Evolutionary conservation across 2,888 invertebrate species (phyloP).

Genomic region (Cyclophora albipunctata): DNA sequence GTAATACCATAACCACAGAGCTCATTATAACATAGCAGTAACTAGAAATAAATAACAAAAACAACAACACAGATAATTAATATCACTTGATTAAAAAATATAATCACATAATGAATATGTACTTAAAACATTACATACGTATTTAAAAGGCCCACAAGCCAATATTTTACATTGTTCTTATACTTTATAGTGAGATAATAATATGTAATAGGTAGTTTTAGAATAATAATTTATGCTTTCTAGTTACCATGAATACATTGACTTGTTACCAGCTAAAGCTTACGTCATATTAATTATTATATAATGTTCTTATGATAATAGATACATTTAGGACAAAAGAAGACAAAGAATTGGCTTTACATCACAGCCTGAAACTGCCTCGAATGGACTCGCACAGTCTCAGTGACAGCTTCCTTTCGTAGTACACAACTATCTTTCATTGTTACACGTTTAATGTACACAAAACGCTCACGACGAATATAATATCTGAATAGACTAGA

Average conservation of each 20-base stretch:
- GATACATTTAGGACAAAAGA: too few species aligned
- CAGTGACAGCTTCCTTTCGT: too few species aligned
- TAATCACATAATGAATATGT: neutral
- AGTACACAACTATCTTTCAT: neutral
- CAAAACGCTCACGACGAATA: conserved; percentile 2
- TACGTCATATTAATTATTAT: conserved; percentile 29
- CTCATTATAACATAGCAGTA: neutral
- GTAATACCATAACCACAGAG: too few species aligned
- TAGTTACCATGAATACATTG: too few species aligned
- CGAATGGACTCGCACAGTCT: too few species aligned
- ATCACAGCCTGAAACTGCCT: too few species aligned
- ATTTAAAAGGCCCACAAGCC: neutral
- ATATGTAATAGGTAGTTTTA: neutral
- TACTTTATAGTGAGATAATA: neutral
- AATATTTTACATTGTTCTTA: neutral
- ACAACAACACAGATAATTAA: neutral
- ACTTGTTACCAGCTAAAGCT: conserved; percentile 16
- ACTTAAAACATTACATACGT: neutral
- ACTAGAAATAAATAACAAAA: neutral
- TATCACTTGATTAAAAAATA: neutral
- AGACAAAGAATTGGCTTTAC: too few species aligned
- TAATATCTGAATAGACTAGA: conserved; percentile 27
- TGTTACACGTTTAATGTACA: neutral
- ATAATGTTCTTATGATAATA: neutral
- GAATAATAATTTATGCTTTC: neutral